Evolutionary conservation across 2,888 invertebrate species (phyloP), one percentile per base, ranked within the genome.

Genomic region (Troilus luridus): DNA sequence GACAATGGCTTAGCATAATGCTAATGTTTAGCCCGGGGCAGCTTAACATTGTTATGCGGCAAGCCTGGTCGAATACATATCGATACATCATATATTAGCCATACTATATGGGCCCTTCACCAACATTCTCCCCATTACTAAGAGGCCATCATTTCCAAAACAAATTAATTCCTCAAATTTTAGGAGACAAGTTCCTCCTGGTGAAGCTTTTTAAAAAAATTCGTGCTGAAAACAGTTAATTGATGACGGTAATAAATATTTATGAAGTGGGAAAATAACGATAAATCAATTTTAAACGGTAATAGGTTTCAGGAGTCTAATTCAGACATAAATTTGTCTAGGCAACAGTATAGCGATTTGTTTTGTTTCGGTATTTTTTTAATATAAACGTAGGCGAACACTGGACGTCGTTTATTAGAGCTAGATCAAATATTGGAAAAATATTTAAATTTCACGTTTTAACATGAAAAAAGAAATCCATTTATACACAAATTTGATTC

Each of bases 81-180:
- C 56, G 85, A 56, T 85, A 85, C 85, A 58, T 58, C 54, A 85
- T 85, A 85, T 85, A 85, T 85, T 41, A 85, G 85, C 56, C 56
- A n/a, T n/a, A 41, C 85, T 56, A n/a, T 56, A 56, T 56, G 56
- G n/a, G 8, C 85, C 85, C 56, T 85, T 56, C 56, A 56, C 85
- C 85, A n/a, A 41, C 85, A 54, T 85, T 58, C 21, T n/a, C 85
- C 27, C 85, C 17, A 56, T 58, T 56, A 56, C 85, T 54, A 12
- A 54, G 85, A 11, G 85, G 85, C 85, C 56, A 85, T 85, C 17
- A 21, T 85, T 85, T 85, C 56, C 56, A 56, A 85, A 85, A 85
- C 85, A 85, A 85, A 85, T 85, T 85, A 85, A 85, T 85, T 56
- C 85, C 56, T 85, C 56, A 85, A 85, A 54, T 85, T 56, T 85